Conservation (phyloP, 2,797 vertebrate species). For the Phataginus tetradactyla region DNA sequence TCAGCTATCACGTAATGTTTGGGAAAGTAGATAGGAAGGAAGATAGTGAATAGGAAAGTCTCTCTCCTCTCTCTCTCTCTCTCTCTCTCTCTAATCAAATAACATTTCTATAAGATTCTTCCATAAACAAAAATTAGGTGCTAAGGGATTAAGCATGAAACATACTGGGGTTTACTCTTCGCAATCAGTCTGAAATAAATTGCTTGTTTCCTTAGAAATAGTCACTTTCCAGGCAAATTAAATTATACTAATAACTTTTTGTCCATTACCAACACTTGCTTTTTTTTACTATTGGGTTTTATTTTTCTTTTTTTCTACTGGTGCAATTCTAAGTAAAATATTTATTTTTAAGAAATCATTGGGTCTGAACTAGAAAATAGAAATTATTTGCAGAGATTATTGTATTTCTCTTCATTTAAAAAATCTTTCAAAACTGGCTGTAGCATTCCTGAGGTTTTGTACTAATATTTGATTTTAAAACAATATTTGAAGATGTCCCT, state of each 20-base stretch:
- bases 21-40: conserved; percentile 14
- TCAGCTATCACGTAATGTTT: conserved; percentile 58
- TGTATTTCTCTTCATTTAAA: background rate
- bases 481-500: background rate
- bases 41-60: background rate
- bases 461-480: background rate
- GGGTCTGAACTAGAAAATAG: background rate
- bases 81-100: background rate
- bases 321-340: background rate
- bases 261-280: background rate
- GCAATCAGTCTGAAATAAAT: background rate
- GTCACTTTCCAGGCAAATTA: conserved; percentile 17
- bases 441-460: background rate
- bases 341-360: background rate
- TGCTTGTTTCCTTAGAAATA: conserved; percentile 39
- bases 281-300: background rate
- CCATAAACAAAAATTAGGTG: background rate
- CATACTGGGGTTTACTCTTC: background rate
- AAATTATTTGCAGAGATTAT: background rate
- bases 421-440: background rate
- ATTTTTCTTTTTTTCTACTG: background rate
- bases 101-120: conserved; percentile 3
- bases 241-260: conserved; percentile 9
- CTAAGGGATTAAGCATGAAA: conserved; percentile 27
- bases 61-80: background rate